Evolutionary conservation across 2,797 vertebrate species (phyloP).

Genomic region (Borostomias antarcticus): DNA sequence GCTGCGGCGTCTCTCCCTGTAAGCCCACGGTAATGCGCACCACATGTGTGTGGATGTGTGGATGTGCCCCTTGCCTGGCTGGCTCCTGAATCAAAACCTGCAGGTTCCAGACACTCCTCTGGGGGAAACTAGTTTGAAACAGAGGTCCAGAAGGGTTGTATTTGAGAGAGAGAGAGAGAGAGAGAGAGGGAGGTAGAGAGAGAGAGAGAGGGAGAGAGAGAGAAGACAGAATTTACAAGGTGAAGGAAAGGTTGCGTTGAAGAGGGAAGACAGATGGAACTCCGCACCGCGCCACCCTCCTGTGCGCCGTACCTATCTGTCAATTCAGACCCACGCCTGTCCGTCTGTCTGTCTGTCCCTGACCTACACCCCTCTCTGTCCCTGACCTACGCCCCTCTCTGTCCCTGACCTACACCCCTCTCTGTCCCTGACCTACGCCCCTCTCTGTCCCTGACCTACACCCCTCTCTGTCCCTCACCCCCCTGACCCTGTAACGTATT

Average conservation of each 20-base stretch:
- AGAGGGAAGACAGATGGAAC: background rate
- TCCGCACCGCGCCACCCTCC: background rate
- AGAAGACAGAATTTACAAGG: background rate
- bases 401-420: background rate
- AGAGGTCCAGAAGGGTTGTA: slow-evolving; percentile 21
- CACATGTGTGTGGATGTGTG: slow-evolving; percentile 55
- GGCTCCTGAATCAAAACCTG: slow-evolving; percentile 17
- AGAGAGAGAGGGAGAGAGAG: background rate
- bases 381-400: background rate
- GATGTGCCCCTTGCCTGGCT: slow-evolving; percentile 15
- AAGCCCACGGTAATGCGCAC: slow-evolving; percentile 50
- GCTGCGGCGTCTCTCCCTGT: slow-evolving; percentile 36
- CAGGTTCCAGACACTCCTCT: slow-evolving; percentile 34
- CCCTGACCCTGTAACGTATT: background rate
- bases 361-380: background rate
- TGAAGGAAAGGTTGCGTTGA: background rate
- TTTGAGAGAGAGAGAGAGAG: slow-evolving; percentile 10
- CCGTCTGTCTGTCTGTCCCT: too few relatives aligned
- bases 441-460: background rate
- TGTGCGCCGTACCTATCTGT: background rate
- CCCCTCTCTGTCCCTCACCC: background rate
- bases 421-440: background rate
- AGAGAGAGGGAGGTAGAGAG: background rate
- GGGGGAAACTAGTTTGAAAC: slow-evolving; percentile 23
- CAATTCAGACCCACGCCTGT: background rate